Conservation (phyloP, 2,888 invertebrate species). For the Apomyelois bistriatella region DNA sequence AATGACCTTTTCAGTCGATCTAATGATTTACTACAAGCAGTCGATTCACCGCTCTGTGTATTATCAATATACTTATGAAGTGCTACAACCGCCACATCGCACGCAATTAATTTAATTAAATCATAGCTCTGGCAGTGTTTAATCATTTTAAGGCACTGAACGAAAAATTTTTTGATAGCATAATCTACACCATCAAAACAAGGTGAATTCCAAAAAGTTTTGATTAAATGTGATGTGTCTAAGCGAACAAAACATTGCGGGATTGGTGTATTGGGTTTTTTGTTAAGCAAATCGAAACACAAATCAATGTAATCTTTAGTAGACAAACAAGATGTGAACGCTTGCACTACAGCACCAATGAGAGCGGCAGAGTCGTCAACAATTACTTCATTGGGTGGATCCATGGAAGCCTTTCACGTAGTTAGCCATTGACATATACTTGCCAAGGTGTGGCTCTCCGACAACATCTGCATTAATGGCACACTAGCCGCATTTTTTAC, state of each 20-base stretch:
- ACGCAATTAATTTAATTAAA: too few species aligned
- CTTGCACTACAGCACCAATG: background rate
- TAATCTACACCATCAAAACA: background rate
- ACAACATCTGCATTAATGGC: background rate
- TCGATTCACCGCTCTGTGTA: too few species aligned
- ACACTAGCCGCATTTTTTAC: background rate
- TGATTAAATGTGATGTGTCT: background rate
- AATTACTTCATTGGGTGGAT: background rate
- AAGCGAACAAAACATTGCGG: background rate
- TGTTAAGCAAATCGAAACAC: background rate
- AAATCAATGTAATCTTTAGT: background rate
- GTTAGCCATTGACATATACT: background rate
- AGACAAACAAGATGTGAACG: background rate
- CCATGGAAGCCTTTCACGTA: background rate
- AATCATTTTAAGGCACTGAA: background rate
- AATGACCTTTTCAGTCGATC: too few species aligned
- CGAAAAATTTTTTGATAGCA: background rate
- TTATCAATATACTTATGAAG: too few species aligned
- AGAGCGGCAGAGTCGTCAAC: background rate
- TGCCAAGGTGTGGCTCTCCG: background rate
- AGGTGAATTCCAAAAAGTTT: background rate
- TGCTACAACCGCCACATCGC: too few species aligned
- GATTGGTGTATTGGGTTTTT: background rate
- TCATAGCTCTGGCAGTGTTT: background rate
- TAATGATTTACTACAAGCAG: too few species aligned